Conservation (phyloP, 2,888 invertebrate species). For the Candidula unifasciata region DNA sequence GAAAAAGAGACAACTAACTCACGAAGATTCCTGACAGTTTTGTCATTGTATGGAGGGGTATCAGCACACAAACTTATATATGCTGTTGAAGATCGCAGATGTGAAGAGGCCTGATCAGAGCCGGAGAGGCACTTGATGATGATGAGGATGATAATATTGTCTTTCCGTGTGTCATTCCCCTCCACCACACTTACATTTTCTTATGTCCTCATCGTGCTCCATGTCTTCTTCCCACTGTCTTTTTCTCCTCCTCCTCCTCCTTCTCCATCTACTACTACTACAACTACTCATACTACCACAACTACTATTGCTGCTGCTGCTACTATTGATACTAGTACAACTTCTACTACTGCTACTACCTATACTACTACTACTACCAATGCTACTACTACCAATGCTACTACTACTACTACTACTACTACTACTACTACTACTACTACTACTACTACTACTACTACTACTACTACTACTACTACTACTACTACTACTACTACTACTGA, state of each 20-base stretch:
- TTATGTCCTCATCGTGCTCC: background rate
- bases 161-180: no score
- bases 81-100: no score
- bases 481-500: conserved; percentile 32
- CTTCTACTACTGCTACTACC: conserved; percentile 35
- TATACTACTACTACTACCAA: conserved; percentile 36
- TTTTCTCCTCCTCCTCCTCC: background rate
- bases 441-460: background rate
- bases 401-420: conserved; percentile 42
- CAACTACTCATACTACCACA: no score
- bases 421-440: conserved; percentile 22
- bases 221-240: background rate
- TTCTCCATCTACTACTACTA: background rate
- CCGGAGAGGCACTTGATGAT: no score
- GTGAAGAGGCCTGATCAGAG: no score
- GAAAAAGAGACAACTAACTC: no score
- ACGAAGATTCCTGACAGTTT: no score
- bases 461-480: conserved; percentile 40
- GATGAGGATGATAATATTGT: no score
- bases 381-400: conserved; percentile 30
- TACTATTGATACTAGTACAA: conserved; percentile 7
- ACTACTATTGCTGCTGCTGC: no score
- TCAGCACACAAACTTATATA: no score
- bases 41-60: no score
- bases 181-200: no score